These are phyloP conservation scores for Geotrypetes seraphini DNA, from an alignment of 2,797 vertebrate genomes.

Conservation along the genomic window DNA sequence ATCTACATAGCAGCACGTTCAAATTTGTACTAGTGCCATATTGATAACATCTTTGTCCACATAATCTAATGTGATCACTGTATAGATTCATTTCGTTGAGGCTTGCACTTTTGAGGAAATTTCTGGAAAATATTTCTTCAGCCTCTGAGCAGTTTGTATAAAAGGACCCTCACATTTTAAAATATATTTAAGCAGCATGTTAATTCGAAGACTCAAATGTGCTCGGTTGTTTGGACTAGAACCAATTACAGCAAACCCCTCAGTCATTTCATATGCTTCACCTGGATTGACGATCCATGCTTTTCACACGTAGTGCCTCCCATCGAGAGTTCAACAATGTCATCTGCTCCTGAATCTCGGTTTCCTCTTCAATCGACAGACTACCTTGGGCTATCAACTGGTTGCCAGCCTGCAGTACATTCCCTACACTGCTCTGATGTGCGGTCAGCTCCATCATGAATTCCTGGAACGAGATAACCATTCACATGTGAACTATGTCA, in stretches of 20 bases:
- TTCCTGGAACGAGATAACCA: constrained; percentile 46
- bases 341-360: constrained; percentile 96
- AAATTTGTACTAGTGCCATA: no score
- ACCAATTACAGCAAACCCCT: no score
- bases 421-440: constrained; percentile 94
- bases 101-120: no score
- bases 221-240: no score
- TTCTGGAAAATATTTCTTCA: no score
- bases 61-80: no score
- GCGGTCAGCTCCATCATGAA: constrained; percentile 98
- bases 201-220: no score
- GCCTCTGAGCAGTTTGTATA: not conserved
- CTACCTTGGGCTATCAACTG: constrained; percentile 86
- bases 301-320: constrained; percentile 83
- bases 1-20: no score
- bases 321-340: constrained; percentile 86
- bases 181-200: no score
- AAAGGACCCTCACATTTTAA: no score
- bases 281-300: constrained; percentile 94
- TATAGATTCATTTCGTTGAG: no score
- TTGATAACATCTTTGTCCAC: no score
- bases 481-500: not conserved
- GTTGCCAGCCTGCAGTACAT: constrained; percentile 87
- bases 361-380: constrained; percentile 85
- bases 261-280: constrained; percentile 28